Evolutionary conservation across 1,140 invertebrate species (phyloP), one percentile per base, ranked within the genome.

Genomic region (Hermetia illucens): DNA sequence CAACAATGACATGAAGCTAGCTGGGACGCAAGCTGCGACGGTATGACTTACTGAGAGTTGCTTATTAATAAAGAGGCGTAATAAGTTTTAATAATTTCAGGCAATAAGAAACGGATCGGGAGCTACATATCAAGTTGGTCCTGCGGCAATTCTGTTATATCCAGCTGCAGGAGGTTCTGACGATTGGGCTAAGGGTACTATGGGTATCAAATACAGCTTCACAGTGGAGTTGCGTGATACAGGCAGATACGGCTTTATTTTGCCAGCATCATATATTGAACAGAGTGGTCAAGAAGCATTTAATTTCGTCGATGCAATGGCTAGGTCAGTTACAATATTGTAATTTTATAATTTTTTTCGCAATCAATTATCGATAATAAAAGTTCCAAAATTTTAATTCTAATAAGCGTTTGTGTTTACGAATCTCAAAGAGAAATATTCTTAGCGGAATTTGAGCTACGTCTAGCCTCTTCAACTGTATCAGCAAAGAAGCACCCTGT

Each of bases 221-320:
- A 87, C 88, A 1, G 65, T 94, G 37, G 91, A 96, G 65, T 66
- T 95, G 18, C 69, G 86, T 35, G 90, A 95, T 53, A 80, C 74
- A 10, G 90, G 91, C n/a, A 66, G 71, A 40, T 83, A 85, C 50
- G 90, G 90, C 3, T 96, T 96, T 56, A 58, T 91, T 2, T 63
- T 96, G 32, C 90, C 91, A 1, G 80, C 84, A 15, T 63, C 63
- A 19, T 77, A 80, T 46, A 95, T 96, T 41, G 64, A 77, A 33
- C 73, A 75, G 0, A 85, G 85, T 6, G 86, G 81, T 5, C 72
- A 76, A 46, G 89, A 94, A 64, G 86, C 80, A n/a, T 75, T 81
- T 47, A 81, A 77, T 10, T 88, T 77, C 3, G 63, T 92, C n/a
- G 72, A 79, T 50, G 78, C 82, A 0, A 69, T 92, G 24, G 83